Conservation (phyloP, 2,797 vertebrate species). For the Pipistrellus nathusii region DNA sequence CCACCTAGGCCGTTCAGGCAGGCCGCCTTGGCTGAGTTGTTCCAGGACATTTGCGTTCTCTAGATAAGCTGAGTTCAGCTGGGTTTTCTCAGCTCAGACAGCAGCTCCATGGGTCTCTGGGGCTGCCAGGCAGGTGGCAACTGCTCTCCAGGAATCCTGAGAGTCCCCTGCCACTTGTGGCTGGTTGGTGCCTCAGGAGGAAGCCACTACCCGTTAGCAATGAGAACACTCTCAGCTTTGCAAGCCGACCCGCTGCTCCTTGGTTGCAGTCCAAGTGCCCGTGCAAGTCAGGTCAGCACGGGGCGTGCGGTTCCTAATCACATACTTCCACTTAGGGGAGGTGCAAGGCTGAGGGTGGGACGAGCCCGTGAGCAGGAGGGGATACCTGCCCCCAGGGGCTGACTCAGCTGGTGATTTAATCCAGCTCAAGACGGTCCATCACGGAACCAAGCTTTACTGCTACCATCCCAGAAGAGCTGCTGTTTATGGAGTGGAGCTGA, state of each 20-base stretch:
- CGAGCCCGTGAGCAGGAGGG: neutral
- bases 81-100: conserved; percentile 11
- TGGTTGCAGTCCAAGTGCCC: neutral
- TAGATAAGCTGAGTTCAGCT: neutral
- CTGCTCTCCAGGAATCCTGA: neutral
- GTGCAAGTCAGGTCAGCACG: rapidly evolving
- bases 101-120: neutral
- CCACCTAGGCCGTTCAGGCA: neutral
- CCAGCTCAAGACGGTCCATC: neutral
- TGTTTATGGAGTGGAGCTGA: neutral
- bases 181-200: neutral
- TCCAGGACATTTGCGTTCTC: conserved; percentile 53
- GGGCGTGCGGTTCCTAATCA: neutral
- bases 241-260: neutral
- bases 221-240: neutral
- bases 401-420: neutral
- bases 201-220: neutral
- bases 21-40: neutral
- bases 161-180: neutral
- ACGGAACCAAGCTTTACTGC: neutral
- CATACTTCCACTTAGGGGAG: neutral
- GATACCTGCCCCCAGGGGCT: neutral
- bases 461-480: neutral
- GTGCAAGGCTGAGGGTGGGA: neutral
- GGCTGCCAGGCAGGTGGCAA: neutral